Evolutionary conservation across 2,797 vertebrate species (phyloP), one percentile per base, ranked within the genome.

Genomic region (Phyllotis vaccarum): DNA sequence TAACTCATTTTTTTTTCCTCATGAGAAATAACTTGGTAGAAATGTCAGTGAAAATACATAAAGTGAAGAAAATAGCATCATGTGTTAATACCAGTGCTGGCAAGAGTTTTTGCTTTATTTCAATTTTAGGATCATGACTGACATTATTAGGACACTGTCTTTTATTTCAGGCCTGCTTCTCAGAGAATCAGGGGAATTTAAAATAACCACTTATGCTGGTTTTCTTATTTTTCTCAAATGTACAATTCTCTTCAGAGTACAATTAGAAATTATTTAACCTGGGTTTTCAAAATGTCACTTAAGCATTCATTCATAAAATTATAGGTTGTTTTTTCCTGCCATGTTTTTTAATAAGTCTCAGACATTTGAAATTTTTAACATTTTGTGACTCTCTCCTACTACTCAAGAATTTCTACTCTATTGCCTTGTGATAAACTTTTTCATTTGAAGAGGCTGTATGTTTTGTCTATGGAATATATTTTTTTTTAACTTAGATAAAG

Each of bases 1-100:
- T 97, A 94, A 91, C 58, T 93, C 49, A 83, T 90, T 96, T 97
- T 95, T 97, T 95, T 95, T n/a, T n/a, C n/a, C 96, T 95, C 93
- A 56, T 90, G 96, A 96, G 86, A 95, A 97, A 95, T 96, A 97
- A 86, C 79, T 74, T 90, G 90, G 91, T 88, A 96, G 75, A 88
- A 95, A 43, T 95, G 37, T 97, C 54, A 93, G 85, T 70, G 90
- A 95, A 97, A 97, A 94, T n/a, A 91, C 37, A 80, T 86, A 56
- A 93, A 94, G 83, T 80, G 54, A 80, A 86, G 79, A 96, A 97
- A 97, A 85, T 5, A 74, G 66, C 52, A 40, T 68, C 31, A 49
- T 72, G 46, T 92, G n/a, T 43, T 92, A 96, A 89, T 70, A 79
- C 17, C 49, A 24, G 17, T 17, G 31, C n/a, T 95, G 83, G 72